phyloP scores from a whole-genome alignment of 2,888 invertebrate species.

The Drosophila infuscata region DNA sequence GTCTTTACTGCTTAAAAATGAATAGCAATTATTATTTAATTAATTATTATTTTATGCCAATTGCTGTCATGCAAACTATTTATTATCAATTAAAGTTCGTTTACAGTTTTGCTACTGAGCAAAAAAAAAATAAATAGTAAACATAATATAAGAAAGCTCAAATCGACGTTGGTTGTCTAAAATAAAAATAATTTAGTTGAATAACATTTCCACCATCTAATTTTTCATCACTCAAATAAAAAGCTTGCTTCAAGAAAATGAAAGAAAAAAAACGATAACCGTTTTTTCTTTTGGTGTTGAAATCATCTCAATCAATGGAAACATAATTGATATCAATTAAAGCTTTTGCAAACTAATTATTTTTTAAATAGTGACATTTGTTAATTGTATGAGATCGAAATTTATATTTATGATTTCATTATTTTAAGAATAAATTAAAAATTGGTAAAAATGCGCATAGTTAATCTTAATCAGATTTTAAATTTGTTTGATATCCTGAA shows the following conservation, averaged over 20 bases:
- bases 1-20: conserved; percentile 30
- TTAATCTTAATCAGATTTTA: background rate
- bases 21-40: conserved; percentile 29
- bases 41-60: conserved; percentile 12
- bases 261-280: conserved; percentile 18
- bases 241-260: background rate
- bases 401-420: background rate
- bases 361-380: conserved; percentile 15
- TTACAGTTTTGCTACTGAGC: background rate
- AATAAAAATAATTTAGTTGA: background rate
- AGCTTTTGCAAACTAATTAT: conserved; percentile 30
- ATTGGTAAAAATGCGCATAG: background rate
- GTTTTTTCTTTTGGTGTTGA: conserved; percentile 10
- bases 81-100: conserved; percentile 28
- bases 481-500: background rate
- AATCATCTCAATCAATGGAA: conserved; percentile 43
- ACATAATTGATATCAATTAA: conserved; percentile 42
- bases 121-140: background rate
- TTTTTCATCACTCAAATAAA: background rate
- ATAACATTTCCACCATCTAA: background rate
- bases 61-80: conserved; percentile 10
- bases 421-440: background rate
- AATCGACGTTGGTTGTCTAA: background rate
- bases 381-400: background rate
- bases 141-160: background rate